Conservation (phyloP, 1,140 invertebrate genomes). For the Akabosia matsudoensis region DNA sequence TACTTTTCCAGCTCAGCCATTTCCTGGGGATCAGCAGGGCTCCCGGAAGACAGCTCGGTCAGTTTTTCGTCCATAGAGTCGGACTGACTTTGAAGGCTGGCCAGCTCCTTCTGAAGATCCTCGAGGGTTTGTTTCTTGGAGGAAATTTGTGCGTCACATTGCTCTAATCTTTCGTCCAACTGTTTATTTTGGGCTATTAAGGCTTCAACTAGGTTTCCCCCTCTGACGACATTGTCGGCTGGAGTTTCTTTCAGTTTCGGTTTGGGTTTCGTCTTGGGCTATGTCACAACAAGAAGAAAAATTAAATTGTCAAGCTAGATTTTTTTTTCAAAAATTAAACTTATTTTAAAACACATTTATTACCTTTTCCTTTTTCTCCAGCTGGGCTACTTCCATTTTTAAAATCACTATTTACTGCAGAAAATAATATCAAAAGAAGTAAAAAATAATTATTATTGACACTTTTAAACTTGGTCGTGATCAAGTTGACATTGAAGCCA, state of each 20-base stretch:
- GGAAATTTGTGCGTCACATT: slow-evolving; percentile 17
- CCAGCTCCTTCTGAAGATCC: slow-evolving; percentile 19
- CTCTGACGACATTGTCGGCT: background rate
- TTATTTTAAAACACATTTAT: background rate
- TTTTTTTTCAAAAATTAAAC: background rate
- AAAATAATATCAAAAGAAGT: too few relatives aligned
- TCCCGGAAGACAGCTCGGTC: background rate
- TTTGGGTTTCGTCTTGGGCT: slow-evolving; percentile 8
- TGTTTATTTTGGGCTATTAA: slow-evolving; percentile 36
- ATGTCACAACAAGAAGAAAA: too few relatives aligned
- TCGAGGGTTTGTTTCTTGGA: slow-evolving; percentile 8
- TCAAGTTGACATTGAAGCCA: too few relatives aligned
- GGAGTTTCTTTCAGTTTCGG: background rate
- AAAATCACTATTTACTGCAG: too few relatives aligned
- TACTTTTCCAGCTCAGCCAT: slow-evolving; percentile 23
- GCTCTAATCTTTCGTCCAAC: slow-evolving; percentile 29
- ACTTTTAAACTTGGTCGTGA: too few relatives aligned
- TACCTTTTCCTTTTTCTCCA: too few relatives aligned
- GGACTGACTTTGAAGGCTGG: slow-evolving; percentile 3
- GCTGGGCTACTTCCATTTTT: too few relatives aligned
- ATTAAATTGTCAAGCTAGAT: background rate
- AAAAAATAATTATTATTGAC: too few relatives aligned
- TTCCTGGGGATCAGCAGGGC: background rate
- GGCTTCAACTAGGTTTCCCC: slow-evolving; percentile 30
- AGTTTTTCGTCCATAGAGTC: background rate